Base-by-base conservation (phyloP, 2,888 invertebrate species). In the Syritta pipiens region DNA sequence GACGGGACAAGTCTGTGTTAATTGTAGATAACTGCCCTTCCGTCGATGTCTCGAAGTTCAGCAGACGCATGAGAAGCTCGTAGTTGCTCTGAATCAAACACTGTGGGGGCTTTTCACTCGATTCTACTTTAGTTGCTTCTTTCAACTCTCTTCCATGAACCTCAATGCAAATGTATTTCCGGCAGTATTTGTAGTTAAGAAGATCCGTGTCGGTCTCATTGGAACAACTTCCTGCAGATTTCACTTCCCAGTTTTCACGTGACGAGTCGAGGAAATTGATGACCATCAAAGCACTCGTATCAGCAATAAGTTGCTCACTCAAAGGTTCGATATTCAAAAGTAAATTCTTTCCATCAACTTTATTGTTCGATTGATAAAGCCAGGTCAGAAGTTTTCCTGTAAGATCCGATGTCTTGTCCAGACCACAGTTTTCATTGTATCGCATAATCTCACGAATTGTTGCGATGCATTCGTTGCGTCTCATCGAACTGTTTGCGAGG, bases 51-150 rank as follows among this genome's bases (percentile, higher is more conserved):
- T 83, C 75, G 14, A 83, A 83, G 71, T 87, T 86, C 1, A 88
- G 53, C 28, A 84, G 63, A 26, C 85, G 85, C 88, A 87, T 87
- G 0, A 87, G 77, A 7, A 85, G 57, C 48, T 86, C 87, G 63
- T 87, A 87, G 24, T 84, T 87, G 17, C 65, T 82, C 55, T 87
- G 86, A 71, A 85, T 85, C 1, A 88, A 46, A 59, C 88, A 86
- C 59, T 86, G 85, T 19, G 83, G 83, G 0, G 81, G 49, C n/a
- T 81, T 53, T 7, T 60, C 40, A 9, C 55, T 49, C 2, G 22
- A 22, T 4, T 28, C 12, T 4, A 19, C n/a, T 1, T n/a, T 26
- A 48, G 32, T 44, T 30, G 2, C 17, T 30, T 46, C 20, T 57
- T 26, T 68, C 40, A 84, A 6, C 3, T 77, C 67, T 17, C 57